Conservation (phyloP, 1,140 invertebrate species). For the Heterodera schachtii region DNA sequence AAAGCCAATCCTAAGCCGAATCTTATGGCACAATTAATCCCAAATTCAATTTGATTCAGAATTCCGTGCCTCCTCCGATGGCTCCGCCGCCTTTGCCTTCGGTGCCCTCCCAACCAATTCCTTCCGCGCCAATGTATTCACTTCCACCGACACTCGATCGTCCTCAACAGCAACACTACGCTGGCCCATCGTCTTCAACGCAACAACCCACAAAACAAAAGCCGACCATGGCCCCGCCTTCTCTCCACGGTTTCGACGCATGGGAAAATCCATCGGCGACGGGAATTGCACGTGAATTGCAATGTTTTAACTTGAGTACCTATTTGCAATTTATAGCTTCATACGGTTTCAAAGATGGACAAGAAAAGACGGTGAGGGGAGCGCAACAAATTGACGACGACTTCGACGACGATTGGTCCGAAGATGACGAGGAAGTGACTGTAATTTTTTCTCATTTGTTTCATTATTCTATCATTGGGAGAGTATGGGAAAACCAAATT, state of each 20-base stretch:
- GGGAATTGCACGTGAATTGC: background rate
- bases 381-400: conserved; percentile 50
- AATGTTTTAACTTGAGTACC: conserved; percentile 3
- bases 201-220: conserved; percentile 20
- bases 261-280: conserved; percentile 24
- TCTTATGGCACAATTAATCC: background rate
- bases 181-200: background rate
- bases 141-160: conserved; percentile 20
- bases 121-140: conserved; percentile 29
- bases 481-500: too few relatives aligned
- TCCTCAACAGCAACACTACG: background rate
- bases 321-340: conserved; percentile 14
- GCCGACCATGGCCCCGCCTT: background rate
- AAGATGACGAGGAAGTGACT: conserved; percentile 61
- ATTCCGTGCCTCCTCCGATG: conserved; percentile 32
- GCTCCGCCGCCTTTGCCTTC: conserved; percentile 43
- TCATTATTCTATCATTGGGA: conserved; percentile 3
- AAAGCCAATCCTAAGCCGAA: background rate
- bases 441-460: conserved; percentile 30
- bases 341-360: conserved; percentile 1
- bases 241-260: conserved; percentile 24
- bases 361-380: background rate
- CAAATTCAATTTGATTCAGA: conserved; percentile 1
- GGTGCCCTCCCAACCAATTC: conserved; percentile 8
- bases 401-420: conserved; percentile 64